Base-by-base conservation (phyloP, 92 coral and sea anemone genomes). In the Diadumene lineata region DNA sequence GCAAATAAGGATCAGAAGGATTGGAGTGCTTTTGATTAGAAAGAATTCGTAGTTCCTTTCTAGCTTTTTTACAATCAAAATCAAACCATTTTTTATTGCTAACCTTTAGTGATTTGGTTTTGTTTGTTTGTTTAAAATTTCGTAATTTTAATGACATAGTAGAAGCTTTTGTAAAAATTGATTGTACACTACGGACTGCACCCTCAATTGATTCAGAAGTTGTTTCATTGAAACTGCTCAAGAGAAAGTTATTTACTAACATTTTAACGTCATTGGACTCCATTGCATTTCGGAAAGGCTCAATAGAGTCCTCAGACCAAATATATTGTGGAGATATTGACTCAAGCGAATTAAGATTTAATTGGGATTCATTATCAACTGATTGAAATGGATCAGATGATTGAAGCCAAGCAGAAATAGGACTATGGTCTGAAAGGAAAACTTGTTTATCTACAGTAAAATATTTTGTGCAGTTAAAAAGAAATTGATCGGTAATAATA, bases 321-420 rank as follows among this genome's bases (percentile, higher is more conserved):
- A 73, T 74, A 34, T 19, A 81, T 67, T 81, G 86, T 9, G 72
- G 86, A 50, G 82, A 57, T 68, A 78, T 78, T 4, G 73, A 78
- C 60, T 68, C 76, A 28, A 68, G 76, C 24, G 76, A 56, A 11
- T 57, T 55, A 26, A 78, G 69, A 68, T 28, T 56, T 66, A 66
- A 71, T 50, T 1, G 31, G 15, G 72, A 43, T 24, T 69, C 55
- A 19, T 78, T 74, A 34, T 43, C 28, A 46, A 46, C 38, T 33
- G 19, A 29, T 15, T 34, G 7, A 28, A 1, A 7, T 56, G 24
- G 18, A 33, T 17, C 24, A 29, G 82, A 46, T 53, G 82, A 53
- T 53, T 70, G 74, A 31, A 77, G 28, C 75, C 82, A 77, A 23
- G 82, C 51, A 17, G 66, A 50, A 30, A 77, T 66, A 13, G 82